Conservation (phyloP, 2,113 vertebrate species). For the Spea multiplicata region DNA sequence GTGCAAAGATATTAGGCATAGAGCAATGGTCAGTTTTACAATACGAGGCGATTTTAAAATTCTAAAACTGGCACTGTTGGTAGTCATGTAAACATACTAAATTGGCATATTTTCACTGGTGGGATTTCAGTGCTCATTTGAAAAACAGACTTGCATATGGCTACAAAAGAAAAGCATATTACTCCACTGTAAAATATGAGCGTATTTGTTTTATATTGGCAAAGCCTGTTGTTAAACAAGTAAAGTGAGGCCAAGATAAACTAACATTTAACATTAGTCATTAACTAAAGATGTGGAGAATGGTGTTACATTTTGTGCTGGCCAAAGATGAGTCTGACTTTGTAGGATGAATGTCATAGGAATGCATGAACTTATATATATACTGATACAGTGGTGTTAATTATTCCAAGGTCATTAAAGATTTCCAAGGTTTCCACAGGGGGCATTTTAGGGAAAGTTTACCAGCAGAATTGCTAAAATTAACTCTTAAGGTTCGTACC, state of each 20-base stretch:
- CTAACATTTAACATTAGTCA: conserved; percentile 2
- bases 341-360: not conserved
- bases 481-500: no score
- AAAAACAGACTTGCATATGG: not conserved
- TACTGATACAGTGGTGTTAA: not conserved
- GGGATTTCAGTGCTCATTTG: not conserved
- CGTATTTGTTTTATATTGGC: not conserved
- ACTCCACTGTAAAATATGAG: not conserved
- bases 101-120: not conserved
- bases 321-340: conserved; percentile 2
- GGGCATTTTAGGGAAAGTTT: not conserved
- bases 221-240: not conserved
- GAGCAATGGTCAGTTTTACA: no score
- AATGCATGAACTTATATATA: not conserved
- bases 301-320: not conserved
- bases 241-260: not conserved
- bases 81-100: not conserved
- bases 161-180: not conserved
- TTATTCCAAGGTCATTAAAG: not conserved
- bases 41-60: no score
- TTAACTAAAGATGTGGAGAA: not conserved
- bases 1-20: no score
- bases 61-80: not conserved
- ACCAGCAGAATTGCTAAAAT: no score
- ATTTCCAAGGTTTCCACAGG: not conserved